Conservation (phyloP, 2,888 invertebrate genomes). For the Trypoxylon attenuatum region DNA sequence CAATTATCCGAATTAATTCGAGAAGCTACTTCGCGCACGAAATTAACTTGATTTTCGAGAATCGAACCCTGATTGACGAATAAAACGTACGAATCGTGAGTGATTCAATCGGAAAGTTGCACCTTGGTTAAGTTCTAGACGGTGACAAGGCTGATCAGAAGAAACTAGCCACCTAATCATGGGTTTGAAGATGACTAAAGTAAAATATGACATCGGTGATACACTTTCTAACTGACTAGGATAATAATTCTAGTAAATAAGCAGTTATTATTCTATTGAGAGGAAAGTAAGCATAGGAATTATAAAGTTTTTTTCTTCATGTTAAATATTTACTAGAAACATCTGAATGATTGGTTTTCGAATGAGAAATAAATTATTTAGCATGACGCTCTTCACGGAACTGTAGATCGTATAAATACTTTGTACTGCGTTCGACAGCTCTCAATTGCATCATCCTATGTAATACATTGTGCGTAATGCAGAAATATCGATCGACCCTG, state of each 20-base stretch:
- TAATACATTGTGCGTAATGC: too few species aligned
- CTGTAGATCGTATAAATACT: too few species aligned
- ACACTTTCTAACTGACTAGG: neutral
- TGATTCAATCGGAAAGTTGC: too few species aligned
- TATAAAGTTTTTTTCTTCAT: slow-evolving; percentile 2
- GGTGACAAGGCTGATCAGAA: neutral
- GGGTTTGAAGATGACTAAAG: slow-evolving; percentile 15
- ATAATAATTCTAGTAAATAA: neutral
- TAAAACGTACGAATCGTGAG: too few species aligned
- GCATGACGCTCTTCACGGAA: too few species aligned
- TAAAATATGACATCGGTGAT: neutral
- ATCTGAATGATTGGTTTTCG: too few species aligned
- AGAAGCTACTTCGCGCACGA: slow-evolving; percentile 21
- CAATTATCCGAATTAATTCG: slow-evolving; percentile 46
- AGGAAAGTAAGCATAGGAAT: neutral
- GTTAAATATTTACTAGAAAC: too few species aligned
- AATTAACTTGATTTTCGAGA: slow-evolving; percentile 9
- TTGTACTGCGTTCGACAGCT: too few species aligned
- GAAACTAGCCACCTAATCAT: slow-evolving; percentile 37
- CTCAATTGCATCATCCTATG: too few species aligned
- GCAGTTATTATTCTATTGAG: slow-evolving; percentile 36
- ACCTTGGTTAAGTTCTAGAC: too few species aligned
- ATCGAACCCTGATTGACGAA: neutral
- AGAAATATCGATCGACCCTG: too few species aligned
- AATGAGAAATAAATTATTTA: too few species aligned